Base-by-base conservation (phyloP, 2,113 vertebrate species). In the Varanus komodoensis region DNA sequence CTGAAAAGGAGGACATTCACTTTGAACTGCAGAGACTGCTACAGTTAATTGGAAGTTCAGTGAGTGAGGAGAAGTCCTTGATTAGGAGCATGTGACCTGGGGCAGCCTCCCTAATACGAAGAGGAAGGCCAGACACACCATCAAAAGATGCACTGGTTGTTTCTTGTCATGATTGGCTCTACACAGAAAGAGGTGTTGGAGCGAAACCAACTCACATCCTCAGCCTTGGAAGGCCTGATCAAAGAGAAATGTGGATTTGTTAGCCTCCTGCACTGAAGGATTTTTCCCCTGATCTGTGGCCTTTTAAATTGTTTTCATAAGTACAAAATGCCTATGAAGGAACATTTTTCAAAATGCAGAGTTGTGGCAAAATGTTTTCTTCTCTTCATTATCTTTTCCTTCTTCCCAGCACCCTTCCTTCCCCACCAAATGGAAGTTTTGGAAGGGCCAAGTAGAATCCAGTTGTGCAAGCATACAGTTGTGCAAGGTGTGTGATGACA, bases 1-100 rank as follows among this genome's bases (percentile, higher is more conserved):
- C 96, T 96, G 89, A 97, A 97, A 97, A 92, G 94, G 92, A 95
- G 91, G 90, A 93, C 92, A 93, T 94, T 88, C 92, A 93, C 95
- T 94, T 92, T 94, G 95, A 95, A 86, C 95, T 95, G 95, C 91
- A 32, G 64, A 94, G 93, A 93, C 92, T 88, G 91, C 94, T 94
- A 90, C 89, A 91, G 93, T 94, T 90, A 94, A 95, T 95, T 96
- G 97, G 93, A 93, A 95, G 94, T 95, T 96, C 93, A 90, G 92
- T 54, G 91, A 32, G 83, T 64, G 90, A 1, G 7, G 79, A 44
- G 61, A 88, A 90, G 85, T 44, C 73, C 81, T 34, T 86, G 38
- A 23, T 6, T 84, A 87, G 17, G 82, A 77, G 27, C 48, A 15
- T 3, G 3, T 3, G 34, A 81, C 68, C 68, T 73, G 67, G 91